Evolutionary conservation across 1,140 invertebrate genomes (phyloP).

Genomic region (Thaumetopoea pityocampa): DNA sequence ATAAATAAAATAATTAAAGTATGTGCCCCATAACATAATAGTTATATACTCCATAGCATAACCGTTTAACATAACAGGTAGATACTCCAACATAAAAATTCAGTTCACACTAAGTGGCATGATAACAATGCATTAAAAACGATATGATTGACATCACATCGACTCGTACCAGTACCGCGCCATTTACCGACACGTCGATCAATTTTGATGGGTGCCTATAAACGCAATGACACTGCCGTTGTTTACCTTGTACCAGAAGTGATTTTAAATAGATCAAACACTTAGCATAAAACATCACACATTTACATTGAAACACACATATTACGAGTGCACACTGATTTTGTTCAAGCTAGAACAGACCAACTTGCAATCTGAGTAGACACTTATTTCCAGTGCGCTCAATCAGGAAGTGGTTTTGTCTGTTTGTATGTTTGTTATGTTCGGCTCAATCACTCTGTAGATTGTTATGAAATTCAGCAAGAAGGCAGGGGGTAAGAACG

Average conservation of each 20-base stretch:
- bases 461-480: too few relatives aligned
- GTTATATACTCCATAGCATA: background rate
- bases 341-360: too few relatives aligned
- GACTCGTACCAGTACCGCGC: constrained; percentile 26
- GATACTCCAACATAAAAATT: constrained; percentile 13
- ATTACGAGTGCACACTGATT: background rate
- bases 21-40: too few relatives aligned
- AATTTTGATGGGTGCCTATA: constrained; percentile 18
- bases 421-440: too few relatives aligned
- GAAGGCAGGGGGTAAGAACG: too few relatives aligned
- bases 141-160: constrained; percentile 33
- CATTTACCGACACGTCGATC: constrained; percentile 34
- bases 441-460: too few relatives aligned
- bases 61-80: background rate
- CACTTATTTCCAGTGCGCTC: too few relatives aligned
- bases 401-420: too few relatives aligned
- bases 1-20: too few relatives aligned
- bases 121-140: constrained; percentile 30
- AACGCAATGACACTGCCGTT: constrained; percentile 8
- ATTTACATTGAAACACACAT: background rate
- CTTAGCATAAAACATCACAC: background rate
- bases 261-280: constrained; percentile 6
- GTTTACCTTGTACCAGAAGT: constrained; percentile 22
- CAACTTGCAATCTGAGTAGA: too few relatives aligned
- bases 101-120: constrained; percentile 23